Evolutionary conservation across 1,140 invertebrate genomes (phyloP).

Genomic region (Scaptomyza graminum): DNA sequence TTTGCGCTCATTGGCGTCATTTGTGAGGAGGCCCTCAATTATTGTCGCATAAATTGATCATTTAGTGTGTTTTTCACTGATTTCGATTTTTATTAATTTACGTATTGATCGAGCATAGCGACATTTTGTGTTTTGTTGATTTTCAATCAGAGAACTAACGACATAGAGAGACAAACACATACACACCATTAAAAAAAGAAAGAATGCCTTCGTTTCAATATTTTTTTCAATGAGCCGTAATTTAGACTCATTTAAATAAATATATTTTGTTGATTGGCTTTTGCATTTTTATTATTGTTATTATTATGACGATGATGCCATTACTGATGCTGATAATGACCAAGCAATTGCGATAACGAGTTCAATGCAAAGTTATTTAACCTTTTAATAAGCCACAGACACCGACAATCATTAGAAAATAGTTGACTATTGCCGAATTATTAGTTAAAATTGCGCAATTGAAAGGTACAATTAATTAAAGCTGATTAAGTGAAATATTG

Average conservation of each 20-base stretch:
- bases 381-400: slow-evolving; percentile 71
- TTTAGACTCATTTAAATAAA: slow-evolving; percentile 83
- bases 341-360: slow-evolving; percentile 73
- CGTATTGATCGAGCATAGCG: slow-evolving; percentile 53
- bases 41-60: slow-evolving; percentile 81
- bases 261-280: slow-evolving; percentile 80
- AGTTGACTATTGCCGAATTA: slow-evolving; percentile 22
- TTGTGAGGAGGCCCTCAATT: slow-evolving; percentile 63
- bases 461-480: slow-evolving; percentile 27
- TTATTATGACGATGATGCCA: slow-evolving; percentile 39
- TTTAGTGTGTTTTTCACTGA: slow-evolving; percentile 76
- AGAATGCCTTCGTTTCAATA: slow-evolving; percentile 59
- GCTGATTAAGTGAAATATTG: not conserved
- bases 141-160: slow-evolving; percentile 64
- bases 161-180: slow-evolving; percentile 2
- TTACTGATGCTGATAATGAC: slow-evolving; percentile 32
- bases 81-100: slow-evolving; percentile 77
- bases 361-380: slow-evolving; percentile 82
- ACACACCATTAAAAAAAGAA: slow-evolving; percentile 6
- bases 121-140: slow-evolving; percentile 58
- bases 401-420: slow-evolving; percentile 22
- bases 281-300: slow-evolving; percentile 53
- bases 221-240: slow-evolving; percentile 81
- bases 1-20: slow-evolving; percentile 62
- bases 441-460: not conserved